A percentile compares a stretch with the other conserved stretches of the same genome.
Conservation (phyloP, 1,140 invertebrate species). For the Monochamus saltuarius region DNA sequence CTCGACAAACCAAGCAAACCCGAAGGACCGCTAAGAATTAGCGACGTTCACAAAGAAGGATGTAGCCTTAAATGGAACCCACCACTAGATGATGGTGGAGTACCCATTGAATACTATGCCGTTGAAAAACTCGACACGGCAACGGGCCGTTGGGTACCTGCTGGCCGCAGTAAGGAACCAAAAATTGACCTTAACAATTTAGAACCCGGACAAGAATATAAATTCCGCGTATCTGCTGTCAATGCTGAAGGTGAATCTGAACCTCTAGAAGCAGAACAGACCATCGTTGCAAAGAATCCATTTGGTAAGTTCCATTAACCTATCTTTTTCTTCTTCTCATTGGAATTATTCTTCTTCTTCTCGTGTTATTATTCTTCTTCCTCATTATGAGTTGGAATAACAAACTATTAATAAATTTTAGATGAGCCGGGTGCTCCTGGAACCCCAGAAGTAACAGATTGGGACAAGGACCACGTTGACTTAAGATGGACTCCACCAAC, state of each 20-base stretch:
- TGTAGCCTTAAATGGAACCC: slow-evolving; percentile 93
- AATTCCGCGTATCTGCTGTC: slow-evolving; percentile 93
- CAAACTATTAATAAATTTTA: slow-evolving; percentile 44
- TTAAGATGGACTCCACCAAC: slow-evolving; percentile 87
- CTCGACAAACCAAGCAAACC: slow-evolving; percentile 87
- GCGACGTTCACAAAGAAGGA: slow-evolving; percentile 91
- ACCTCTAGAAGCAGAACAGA: slow-evolving; percentile 83
- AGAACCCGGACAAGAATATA: slow-evolving; percentile 91
- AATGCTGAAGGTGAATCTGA: slow-evolving; percentile 95
- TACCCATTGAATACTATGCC: slow-evolving; percentile 86
- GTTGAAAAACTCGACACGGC: slow-evolving; percentile 90
- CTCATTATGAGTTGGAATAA: too few relatives aligned
- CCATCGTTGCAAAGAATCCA: slow-evolving; percentile 96
- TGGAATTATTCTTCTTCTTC: too few relatives aligned
- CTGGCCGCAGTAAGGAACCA: slow-evolving; percentile 76
- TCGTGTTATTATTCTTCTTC: too few relatives aligned
- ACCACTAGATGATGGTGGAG: slow-evolving; percentile 87
- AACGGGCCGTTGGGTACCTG: slow-evolving; percentile 81
- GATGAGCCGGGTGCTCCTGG: slow-evolving; percentile 91
- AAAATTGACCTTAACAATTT: slow-evolving; percentile 82
- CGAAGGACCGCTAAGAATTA: slow-evolving; percentile 85
- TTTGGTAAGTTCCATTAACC: slow-evolving; percentile 79
- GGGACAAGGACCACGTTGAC: slow-evolving; percentile 94
- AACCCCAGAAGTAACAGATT: slow-evolving; percentile 85
- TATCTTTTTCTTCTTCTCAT: too few relatives aligned